Evolutionary conservation across 2,113 vertebrate genomes (phyloP).

Genomic region (Poeciliopsis occidentalis): DNA sequence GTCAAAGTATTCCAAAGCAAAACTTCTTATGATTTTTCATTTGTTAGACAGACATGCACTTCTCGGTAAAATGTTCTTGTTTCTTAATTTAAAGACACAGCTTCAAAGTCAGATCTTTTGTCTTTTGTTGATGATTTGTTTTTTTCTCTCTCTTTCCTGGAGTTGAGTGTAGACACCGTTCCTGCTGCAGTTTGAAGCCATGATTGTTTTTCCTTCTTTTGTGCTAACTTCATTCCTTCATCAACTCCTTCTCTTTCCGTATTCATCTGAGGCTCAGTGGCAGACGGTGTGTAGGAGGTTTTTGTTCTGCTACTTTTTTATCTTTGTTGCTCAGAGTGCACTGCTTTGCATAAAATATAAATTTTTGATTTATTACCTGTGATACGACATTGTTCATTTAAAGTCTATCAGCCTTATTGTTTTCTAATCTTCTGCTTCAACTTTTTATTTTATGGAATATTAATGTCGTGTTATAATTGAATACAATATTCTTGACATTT

Average conservation of each 20-base stretch:
- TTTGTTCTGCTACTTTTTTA: conserved; percentile 13
- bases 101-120: neutral
- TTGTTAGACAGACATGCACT: conserved; percentile 12
- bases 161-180: neutral
- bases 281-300: conserved; percentile 56
- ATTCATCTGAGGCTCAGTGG: neutral
- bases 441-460: conserved; percentile 1
- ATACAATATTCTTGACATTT: neutral
- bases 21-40: conserved; percentile 12
- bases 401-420: neutral
- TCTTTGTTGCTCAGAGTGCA: conserved; percentile 4
- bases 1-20: neutral
- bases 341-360: conserved; percentile 9
- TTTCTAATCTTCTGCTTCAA: conserved; percentile 7
- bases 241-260: neutral
- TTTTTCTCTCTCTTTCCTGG: conserved; percentile 24
- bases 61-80: conserved; percentile 2
- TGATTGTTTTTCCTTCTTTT: conserved; percentile 16
- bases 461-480: neutral
- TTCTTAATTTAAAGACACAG: neutral
- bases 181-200: conserved; percentile 11
- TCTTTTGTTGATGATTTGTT: conserved; percentile 18
- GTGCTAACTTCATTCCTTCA: conserved; percentile 8
- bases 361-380: conserved; percentile 3
- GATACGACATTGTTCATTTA: neutral